A percentile compares a stretch with the other conserved stretches of the same genome.
phyloP scores from a whole-genome alignment of 2,888 invertebrate genomes.

The Chymomyza fuscimana region DNA sequence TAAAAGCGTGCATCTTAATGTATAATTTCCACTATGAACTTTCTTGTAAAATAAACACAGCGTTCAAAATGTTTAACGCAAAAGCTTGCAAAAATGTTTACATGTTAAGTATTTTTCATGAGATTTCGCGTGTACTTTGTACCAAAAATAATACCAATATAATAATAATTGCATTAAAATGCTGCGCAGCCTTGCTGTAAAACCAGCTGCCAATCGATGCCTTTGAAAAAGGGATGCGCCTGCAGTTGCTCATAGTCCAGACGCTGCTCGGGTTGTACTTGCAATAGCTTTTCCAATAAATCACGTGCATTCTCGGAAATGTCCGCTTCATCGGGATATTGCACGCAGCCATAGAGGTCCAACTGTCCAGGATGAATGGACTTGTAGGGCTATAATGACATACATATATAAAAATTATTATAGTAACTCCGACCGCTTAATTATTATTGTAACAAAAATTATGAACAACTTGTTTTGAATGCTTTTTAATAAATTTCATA shows the following conservation, averaged over 20 bases:
- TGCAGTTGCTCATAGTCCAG: conserved; percentile 75
- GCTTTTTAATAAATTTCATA: no score
- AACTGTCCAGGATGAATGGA: conserved; percentile 77
- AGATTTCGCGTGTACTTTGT: background rate
- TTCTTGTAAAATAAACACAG: background rate
- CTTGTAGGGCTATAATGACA: conserved; percentile 69
- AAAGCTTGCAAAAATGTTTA: background rate
- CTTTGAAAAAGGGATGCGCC: conserved; percentile 75
- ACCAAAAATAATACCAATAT: conserved; percentile 1
- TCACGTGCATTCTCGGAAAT: conserved; percentile 74
- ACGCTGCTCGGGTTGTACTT: conserved; percentile 68
- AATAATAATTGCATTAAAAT: background rate
- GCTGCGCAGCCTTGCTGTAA: conserved; percentile 52
- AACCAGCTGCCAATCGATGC: conserved; percentile 74
- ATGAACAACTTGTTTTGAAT: no score
- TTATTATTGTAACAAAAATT: no score
- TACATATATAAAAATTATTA: background rate
- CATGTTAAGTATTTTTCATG: background rate
- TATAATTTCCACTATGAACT: no score
- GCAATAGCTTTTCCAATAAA: conserved; percentile 75
- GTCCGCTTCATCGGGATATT: conserved; percentile 74
- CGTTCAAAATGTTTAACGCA: no score
- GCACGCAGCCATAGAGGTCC: conserved; percentile 77
- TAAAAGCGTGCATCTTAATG: no score
- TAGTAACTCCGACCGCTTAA: background rate